Percentiles rank a stretch among this genome's conserved stretches.
Evolutionary conservation across 2,113 vertebrate genomes (phyloP).

Genomic region (Brachypodius melanocephalos): DNA sequence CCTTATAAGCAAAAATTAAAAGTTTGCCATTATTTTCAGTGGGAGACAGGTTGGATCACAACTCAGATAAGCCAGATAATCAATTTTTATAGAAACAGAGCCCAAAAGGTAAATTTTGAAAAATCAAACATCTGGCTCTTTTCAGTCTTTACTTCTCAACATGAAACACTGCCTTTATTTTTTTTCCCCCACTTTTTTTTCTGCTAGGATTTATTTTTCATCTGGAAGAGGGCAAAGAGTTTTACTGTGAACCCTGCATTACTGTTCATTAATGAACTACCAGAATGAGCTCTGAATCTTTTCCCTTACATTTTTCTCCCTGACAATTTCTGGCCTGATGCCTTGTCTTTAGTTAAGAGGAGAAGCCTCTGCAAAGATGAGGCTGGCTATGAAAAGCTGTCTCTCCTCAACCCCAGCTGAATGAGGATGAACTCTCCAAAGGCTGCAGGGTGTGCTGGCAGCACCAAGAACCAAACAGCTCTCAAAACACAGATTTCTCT

Average conservation of each 20-base stretch:
- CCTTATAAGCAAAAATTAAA: not conserved
- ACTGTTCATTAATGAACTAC: not conserved
- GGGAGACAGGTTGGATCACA: not conserved
- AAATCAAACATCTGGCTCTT: not conserved
- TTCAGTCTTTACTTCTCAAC: not conserved
- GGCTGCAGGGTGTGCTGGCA: not conserved
- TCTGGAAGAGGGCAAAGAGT: not conserved
- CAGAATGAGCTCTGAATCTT: not conserved
- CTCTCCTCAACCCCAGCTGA: not conserved
- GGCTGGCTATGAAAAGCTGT: not conserved
- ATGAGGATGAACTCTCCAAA: not conserved
- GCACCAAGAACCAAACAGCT: not conserved
- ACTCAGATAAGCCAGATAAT: not conserved
- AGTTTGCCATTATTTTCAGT: not conserved
- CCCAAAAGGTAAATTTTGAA: not conserved
- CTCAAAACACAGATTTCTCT: not conserved
- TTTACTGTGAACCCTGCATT: not conserved
- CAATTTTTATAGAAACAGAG: not conserved
- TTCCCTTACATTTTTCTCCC: not conserved
- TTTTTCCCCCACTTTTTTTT: not conserved
- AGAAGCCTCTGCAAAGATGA: not conserved
- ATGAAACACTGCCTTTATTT: not conserved
- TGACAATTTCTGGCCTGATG: fast-evolving
- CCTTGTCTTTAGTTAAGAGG: not conserved
- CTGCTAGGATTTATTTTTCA: not conserved